Conservation (phyloP, 2,888 invertebrate species). For the Epinotia bilunana region DNA sequence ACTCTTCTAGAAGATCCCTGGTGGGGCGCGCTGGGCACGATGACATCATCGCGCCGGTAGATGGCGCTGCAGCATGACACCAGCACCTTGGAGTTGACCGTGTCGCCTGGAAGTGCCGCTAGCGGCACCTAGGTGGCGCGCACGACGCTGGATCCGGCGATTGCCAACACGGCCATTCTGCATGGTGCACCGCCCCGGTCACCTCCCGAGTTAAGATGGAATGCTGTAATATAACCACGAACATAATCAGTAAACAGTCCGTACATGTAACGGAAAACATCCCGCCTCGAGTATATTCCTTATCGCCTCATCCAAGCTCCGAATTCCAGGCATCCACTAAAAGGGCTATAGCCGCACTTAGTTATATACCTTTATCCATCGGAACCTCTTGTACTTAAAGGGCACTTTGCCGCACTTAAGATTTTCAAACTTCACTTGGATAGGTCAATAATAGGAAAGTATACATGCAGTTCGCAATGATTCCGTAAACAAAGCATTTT, state of each 20-base stretch:
- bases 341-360: constrained; percentile 11
- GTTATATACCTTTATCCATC: background rate
- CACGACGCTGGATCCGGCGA: too few species aligned
- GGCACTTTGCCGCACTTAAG: constrained; percentile 11
- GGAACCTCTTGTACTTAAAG: constrained; percentile 7
- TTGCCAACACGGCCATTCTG: background rate
- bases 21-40: too few species aligned
- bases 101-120: too few species aligned
- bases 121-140: too few species aligned
- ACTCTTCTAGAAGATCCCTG: too few species aligned
- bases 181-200: constrained; percentile 8
- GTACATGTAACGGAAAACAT: background rate
- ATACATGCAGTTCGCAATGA: background rate
- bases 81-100: too few species aligned
- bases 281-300: background rate
- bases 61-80: too few species aligned
- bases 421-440: constrained; percentile 1
- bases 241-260: background rate
- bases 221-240: background rate
- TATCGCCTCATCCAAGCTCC: background rate
- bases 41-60: too few species aligned
- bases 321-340: constrained; percentile 6
- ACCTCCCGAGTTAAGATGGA: constrained; percentile 13
- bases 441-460: background rate
- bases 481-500: constrained; percentile 7